phyloP scores from a whole-genome alignment of 2,797 vertebrate genomes.

The Micropoecilia bifurca region DNA sequence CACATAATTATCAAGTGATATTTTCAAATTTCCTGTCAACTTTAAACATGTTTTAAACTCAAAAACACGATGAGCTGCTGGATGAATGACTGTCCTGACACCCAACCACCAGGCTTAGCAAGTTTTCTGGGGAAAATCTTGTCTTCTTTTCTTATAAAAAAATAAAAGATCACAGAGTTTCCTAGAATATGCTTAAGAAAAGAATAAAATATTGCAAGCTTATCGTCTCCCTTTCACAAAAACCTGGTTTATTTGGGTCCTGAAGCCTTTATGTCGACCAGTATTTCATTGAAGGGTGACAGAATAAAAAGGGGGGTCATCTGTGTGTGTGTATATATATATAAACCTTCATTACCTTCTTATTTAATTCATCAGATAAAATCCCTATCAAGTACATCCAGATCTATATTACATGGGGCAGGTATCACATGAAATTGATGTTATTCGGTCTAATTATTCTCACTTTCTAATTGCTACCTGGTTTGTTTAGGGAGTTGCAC shows the following conservation, averaged over 20 bases:
- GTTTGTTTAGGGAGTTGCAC: constrained; percentile 28
- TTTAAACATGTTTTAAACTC: no score
- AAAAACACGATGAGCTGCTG: no score
- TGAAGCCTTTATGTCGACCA: neutral
- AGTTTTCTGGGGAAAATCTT: no score
- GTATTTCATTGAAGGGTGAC: neutral
- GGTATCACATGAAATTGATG: constrained; percentile 16
- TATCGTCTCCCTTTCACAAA: neutral
- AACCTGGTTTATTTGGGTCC: neutral
- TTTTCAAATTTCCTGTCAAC: no score
- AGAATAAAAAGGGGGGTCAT: neutral
- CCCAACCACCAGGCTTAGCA: no score
- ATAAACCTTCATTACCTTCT: neutral
- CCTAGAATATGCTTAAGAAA: no score
- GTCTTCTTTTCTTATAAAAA: neutral
- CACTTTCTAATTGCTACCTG: constrained; percentile 51
- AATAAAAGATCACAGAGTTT: no score
- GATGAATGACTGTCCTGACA: no score
- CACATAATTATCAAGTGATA: no score
- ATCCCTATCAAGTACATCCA: neutral
- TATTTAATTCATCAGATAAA: neutral
- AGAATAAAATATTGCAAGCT: neutral
- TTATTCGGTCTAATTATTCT: constrained; percentile 48
- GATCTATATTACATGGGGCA: neutral
- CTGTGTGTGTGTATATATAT: neutral